Percentiles rank a stretch among this genome's conserved stretches.
phyloP scores from a whole-genome alignment of 2,888 invertebrate genomes.

The Cryptus viduatorius region DNA sequence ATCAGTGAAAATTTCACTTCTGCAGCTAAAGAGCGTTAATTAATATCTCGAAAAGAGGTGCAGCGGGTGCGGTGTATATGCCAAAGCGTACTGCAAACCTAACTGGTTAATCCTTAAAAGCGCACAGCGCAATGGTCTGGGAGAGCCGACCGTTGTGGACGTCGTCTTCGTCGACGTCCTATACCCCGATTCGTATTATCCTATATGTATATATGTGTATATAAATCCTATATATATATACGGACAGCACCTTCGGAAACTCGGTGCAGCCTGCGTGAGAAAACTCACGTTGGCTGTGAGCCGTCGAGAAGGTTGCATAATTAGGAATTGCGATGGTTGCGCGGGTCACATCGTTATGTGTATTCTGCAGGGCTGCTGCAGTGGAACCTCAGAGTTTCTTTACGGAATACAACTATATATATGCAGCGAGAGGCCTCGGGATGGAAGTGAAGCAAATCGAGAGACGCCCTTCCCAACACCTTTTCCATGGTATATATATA shows the following conservation, averaged over 20 bases:
- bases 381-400: slow-evolving; percentile 46
- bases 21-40: slow-evolving; percentile 41
- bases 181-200: slow-evolving; percentile 3
- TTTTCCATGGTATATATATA: slow-evolving; percentile 10
- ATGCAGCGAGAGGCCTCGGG: slow-evolving; percentile 16
- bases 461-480: slow-evolving; percentile 67
- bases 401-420: slow-evolving; percentile 23
- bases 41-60: slow-evolving; percentile 47
- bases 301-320: slow-evolving; percentile 78
- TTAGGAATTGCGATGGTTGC: slow-evolving; percentile 79
- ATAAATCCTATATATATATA: not conserved
- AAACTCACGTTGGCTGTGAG: slow-evolving; percentile 73
- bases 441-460: slow-evolving; percentile 58
- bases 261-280: slow-evolving; percentile 79
- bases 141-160: slow-evolving; percentile 5
- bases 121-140: slow-evolving; percentile 40
- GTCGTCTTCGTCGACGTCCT: slow-evolving; percentile 28
- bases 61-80: slow-evolving; percentile 29
- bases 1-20: slow-evolving; percentile 12
- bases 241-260: slow-evolving; percentile 55
- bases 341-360: slow-evolving; percentile 68
- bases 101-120: slow-evolving; percentile 37
- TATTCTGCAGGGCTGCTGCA: slow-evolving; percentile 17
- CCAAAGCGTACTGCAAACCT: slow-evolving; percentile 34
- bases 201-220: not conserved